Base-by-base conservation (phyloP, 2,888 invertebrate genomes). In the Dolichopus griseipennis region DNA sequence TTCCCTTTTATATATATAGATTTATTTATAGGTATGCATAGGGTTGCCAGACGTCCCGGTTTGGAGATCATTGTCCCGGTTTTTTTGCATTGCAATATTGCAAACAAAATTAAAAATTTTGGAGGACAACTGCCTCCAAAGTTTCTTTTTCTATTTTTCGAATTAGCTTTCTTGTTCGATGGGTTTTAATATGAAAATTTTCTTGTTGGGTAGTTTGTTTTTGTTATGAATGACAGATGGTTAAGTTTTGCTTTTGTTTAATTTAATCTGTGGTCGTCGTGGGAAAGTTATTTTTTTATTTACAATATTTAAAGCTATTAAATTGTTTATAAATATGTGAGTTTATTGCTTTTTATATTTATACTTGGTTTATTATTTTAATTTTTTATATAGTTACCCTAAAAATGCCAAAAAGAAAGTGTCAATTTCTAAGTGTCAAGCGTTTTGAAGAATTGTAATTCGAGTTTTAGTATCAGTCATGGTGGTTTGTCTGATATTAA, bases 391-490 rank as follows among this genome's bases (percentile, higher is more conserved):
- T 63, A 12, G 22, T 63, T 63, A 22, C 4, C 21, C 12, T 10
- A 33, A 64, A 52, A 43, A 66, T 66, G 66, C 66, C 33, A n/a
- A 66, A 66, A 27, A 66, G 21, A 66, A 52, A 61, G 33, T 66
- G 61, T n/a, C 41, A 66, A 61, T 66, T 66, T 61, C 66, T 61
- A 61, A 20, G 66, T 52, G 52, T 66, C 61, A 61, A 61, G 61
- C 33, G 9, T 34, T n/a, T n/a, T n/a, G 6, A 66, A 66, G n/a
- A 27, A 66, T 66, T 66, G 66, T 9, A 66, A 66, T 61, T 66
- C 52, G 27, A 66, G 9, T 66, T 66, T 66, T 66, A 66, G 66
- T 65, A 65, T 65, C 22, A 22, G 52, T 52, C 65, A 52, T 65
- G 52, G 65, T 52, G 52, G 65, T 65, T 52, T 65, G 22, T 52